A percentile compares a stretch with the other conserved stretches of the same genome.
These are phyloP conservation scores for Ochropleura plecta DNA, from an alignment of 2,888 invertebrate genomes.

Conservation along the genomic window DNA sequence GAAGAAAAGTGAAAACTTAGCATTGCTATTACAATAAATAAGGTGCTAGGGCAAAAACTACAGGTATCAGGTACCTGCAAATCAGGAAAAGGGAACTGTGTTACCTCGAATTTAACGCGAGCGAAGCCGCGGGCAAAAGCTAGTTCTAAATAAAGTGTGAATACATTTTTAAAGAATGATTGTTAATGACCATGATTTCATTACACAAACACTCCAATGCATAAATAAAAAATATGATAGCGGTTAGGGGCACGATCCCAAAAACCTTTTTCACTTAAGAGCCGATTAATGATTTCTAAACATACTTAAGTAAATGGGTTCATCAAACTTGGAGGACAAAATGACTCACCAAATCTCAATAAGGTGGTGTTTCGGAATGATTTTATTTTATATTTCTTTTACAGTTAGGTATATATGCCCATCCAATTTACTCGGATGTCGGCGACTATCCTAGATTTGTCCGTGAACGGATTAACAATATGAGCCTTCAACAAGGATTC, in stretches of 20 bases:
- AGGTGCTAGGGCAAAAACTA: too few relatives aligned
- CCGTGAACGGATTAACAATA: constrained; percentile 83
- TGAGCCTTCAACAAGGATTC: constrained; percentile 85
- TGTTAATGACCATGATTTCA: not conserved
- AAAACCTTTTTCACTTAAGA: not conserved
- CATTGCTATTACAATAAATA: too few relatives aligned
- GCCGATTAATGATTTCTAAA: not conserved
- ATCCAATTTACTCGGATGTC: constrained; percentile 86
- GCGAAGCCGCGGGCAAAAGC: too few relatives aligned
- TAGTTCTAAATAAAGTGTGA: not conserved
- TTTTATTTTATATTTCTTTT: constrained; percentile 21
- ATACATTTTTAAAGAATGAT: not conserved
- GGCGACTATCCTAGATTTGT: constrained; percentile 88
- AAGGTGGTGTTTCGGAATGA: not conserved
- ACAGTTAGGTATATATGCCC: constrained; percentile 87
- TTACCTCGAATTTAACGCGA: too few relatives aligned
- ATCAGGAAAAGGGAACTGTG: too few relatives aligned
- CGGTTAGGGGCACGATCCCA: not conserved
- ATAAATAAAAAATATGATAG: too few relatives aligned
- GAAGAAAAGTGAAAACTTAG: too few relatives aligned
- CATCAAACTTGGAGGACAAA: not conserved
- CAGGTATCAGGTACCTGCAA: too few relatives aligned
- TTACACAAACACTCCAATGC: not conserved
- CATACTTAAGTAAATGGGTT: not conserved
- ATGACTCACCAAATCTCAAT: not conserved